Evolutionary conservation across 1,140 invertebrate genomes (phyloP).

Genomic region (Calosoma granatense): DNA sequence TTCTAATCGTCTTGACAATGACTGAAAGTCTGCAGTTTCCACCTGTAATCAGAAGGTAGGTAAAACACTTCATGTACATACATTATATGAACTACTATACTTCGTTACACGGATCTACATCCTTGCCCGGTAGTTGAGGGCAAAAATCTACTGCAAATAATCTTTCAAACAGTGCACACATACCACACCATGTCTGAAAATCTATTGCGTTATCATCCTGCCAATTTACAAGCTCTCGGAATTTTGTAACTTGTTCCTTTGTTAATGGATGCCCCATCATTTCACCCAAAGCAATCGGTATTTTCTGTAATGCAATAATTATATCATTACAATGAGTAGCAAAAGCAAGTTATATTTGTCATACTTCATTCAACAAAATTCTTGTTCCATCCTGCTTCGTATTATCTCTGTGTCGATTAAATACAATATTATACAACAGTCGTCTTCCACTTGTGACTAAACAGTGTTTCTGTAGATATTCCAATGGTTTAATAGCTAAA

Average conservation of each 20-base stretch:
- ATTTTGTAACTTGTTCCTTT: slow-evolving; percentile 35
- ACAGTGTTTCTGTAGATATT: slow-evolving; percentile 49
- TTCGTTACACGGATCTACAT: slow-evolving; percentile 33
- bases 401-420: slow-evolving; percentile 37
- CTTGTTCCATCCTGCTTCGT: not conserved
- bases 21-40: slow-evolving; percentile 34
- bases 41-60: slow-evolving; percentile 26
- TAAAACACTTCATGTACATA: not conserved
- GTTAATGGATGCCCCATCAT: slow-evolving; percentile 49
- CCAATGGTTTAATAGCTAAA: slow-evolving; percentile 46
- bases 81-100: slow-evolving; percentile 16
- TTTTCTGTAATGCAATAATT: not conserved
- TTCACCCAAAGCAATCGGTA: slow-evolving; percentile 41
- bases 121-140: slow-evolving; percentile 25
- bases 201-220: slow-evolving; percentile 39
- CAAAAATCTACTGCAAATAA: slow-evolving; percentile 33
- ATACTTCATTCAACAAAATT: not conserved
- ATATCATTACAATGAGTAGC: too few species aligned
- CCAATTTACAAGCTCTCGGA: slow-evolving; percentile 41
- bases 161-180: slow-evolving; percentile 55
- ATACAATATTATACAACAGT: slow-evolving; percentile 45
- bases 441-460: slow-evolving; percentile 50
- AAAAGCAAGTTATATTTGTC: too few species aligned
- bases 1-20: slow-evolving; percentile 26
- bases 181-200: slow-evolving; percentile 55